A percentile compares a stretch with the other conserved stretches of the same genome.
Conservation (phyloP, 2,113 vertebrate species). For the Psittacus erithacus region DNA sequence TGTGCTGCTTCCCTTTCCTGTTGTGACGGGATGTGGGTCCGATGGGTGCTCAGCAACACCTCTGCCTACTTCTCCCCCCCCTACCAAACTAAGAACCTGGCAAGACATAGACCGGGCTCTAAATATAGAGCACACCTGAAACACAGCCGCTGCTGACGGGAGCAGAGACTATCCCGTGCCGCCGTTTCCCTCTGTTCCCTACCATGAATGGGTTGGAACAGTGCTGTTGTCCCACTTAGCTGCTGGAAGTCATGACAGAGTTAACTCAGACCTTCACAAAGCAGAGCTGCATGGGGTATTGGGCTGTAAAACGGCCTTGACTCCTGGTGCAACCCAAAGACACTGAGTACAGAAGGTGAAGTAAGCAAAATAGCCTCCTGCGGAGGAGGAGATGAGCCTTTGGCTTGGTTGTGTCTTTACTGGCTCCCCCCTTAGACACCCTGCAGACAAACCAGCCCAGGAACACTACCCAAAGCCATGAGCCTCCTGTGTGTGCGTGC, state of each 20-base stretch:
- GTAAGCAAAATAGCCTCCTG: background rate
- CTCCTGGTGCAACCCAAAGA: background rate
- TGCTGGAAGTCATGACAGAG: fast-evolving
- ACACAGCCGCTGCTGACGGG: background rate
- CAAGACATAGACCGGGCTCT: background rate
- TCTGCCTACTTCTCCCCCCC: background rate
- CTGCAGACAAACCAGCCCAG: background rate
- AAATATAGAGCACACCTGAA: background rate
- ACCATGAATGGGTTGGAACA: fast-evolving
- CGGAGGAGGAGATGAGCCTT: background rate
- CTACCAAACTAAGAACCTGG: background rate
- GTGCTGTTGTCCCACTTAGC: background rate
- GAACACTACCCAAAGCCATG: fast-evolving
- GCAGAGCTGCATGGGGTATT: fast-evolving
- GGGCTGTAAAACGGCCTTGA: background rate
- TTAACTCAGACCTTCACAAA: background rate
- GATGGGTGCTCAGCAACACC: background rate
- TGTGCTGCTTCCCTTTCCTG: background rate
- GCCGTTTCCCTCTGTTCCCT: fast-evolving
- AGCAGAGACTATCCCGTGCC: background rate
- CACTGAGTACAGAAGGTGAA: background rate
- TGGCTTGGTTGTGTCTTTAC: background rate
- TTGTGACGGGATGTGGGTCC: background rate
- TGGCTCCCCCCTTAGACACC: background rate
- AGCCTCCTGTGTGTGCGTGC: background rate